phyloP scores from a whole-genome alignment of 1,140 invertebrate species.

The Meteorus sp. region DNA sequence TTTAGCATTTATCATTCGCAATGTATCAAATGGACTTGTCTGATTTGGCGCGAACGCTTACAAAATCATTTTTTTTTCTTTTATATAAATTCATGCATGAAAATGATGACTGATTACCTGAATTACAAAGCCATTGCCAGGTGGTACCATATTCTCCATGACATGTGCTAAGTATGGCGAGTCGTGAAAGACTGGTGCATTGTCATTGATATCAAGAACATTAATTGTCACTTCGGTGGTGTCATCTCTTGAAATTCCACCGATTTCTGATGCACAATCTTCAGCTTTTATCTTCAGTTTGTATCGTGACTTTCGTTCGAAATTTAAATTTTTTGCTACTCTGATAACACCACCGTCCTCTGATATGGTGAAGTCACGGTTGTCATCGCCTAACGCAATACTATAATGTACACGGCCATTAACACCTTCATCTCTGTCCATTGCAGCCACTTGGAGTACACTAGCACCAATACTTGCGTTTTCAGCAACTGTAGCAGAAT shows the following conservation, averaged over 20 bases:
- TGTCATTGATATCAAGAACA: constrained; percentile 93
- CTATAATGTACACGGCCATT: constrained; percentile 88
- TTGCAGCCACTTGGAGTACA: constrained; percentile 86
- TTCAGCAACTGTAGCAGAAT: constrained; percentile 85
- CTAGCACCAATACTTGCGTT: constrained; percentile 91
- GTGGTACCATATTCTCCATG: constrained; percentile 86
- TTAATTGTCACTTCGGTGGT: constrained; percentile 72
- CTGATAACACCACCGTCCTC: constrained; percentile 87
- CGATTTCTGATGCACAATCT: constrained; percentile 76
- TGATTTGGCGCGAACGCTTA: too few species aligned
- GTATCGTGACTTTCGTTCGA: constrained; percentile 84
- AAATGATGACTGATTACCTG: constrained; percentile 37
- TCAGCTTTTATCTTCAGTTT: constrained; percentile 82
- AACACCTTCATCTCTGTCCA: constrained; percentile 85
- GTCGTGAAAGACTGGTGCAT: constrained; percentile 86
- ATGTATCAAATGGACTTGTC: constrained; percentile 34
- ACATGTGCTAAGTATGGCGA: constrained; percentile 90
- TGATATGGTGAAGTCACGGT: constrained; percentile 86
- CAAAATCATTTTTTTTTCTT: too few species aligned
- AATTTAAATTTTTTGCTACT: constrained; percentile 89
- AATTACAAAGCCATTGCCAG: constrained; percentile 75
- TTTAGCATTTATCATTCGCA: too few species aligned
- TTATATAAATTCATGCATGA: background rate
- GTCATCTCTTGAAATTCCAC: constrained; percentile 65
- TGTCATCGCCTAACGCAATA: constrained; percentile 85